A percentile compares a stretch with the other conserved stretches of the same genome.
Conservation (phyloP, 1,140 invertebrate species). For the Aphelinus certus region DNA sequence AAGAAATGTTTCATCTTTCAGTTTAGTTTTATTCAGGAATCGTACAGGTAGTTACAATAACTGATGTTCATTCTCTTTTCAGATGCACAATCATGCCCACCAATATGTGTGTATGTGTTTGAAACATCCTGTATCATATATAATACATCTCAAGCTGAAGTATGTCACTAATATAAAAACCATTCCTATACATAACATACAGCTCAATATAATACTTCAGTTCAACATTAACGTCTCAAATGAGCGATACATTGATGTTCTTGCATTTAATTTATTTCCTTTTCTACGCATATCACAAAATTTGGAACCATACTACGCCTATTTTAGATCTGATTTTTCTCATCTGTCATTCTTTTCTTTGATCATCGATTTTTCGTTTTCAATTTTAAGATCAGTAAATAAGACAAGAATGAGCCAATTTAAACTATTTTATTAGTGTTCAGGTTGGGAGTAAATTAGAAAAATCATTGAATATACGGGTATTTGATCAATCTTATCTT, state of each 20-base stretch:
- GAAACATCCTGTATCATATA: constrained; percentile 46
- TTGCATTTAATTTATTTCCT: background rate
- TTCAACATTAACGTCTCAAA: constrained; percentile 56
- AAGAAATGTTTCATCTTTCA: background rate
- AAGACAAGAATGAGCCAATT: no score
- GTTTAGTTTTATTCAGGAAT: constrained; percentile 39
- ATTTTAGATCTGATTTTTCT: no score
- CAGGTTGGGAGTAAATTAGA: no score
- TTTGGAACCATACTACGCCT: no score
- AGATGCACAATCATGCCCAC: no score
- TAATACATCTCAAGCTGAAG: constrained; percentile 59
- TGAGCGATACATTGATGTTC: constrained; percentile 18
- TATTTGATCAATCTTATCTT: no score
- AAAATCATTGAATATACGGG: no score
- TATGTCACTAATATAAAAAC: constrained; percentile 53
- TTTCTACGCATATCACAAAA: background rate
- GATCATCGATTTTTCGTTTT: no score
- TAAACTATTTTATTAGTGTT: no score
- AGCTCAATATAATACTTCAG: constrained; percentile 59
- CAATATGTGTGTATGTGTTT: background rate
- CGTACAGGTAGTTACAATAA: constrained; percentile 38
- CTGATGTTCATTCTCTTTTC: constrained; percentile 12
- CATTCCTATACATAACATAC: constrained; percentile 60
- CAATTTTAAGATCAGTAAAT: no score
- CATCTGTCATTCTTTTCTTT: no score